Conservation (phyloP, 2,113 vertebrate species). For the Thunnus thynnus region DNA sequence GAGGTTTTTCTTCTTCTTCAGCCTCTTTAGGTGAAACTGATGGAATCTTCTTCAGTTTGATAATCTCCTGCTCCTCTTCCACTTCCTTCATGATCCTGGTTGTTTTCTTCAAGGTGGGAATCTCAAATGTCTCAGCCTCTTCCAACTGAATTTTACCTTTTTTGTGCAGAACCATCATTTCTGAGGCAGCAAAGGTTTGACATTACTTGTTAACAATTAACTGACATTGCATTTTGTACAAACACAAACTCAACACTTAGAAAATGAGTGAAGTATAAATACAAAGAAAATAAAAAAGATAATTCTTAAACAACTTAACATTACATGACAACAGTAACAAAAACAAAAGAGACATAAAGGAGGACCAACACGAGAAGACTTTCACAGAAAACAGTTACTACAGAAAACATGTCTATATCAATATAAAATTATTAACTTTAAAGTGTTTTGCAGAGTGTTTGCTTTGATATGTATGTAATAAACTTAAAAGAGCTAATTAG, state of each 20-base stretch:
- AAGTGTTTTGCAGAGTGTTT: background rate
- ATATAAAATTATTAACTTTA: background rate
- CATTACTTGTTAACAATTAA: slow-evolving; percentile 69
- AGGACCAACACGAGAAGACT: background rate
- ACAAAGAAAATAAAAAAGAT: background rate
- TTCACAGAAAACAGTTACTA: too few species aligned
- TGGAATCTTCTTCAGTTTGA: slow-evolving; percentile 82
- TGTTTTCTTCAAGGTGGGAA: slow-evolving; percentile 83
- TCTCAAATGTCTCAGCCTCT: slow-evolving; percentile 83
- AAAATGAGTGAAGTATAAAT: background rate
- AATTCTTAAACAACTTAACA: background rate
- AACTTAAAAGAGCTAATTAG: background rate
- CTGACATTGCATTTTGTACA: slow-evolving; percentile 23
- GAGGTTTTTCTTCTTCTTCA: slow-evolving; percentile 69
- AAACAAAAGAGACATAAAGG: slow-evolving; percentile 5
- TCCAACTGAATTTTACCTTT: slow-evolving; percentile 83
- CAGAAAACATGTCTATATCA: background rate
- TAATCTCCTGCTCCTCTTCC: slow-evolving; percentile 77
- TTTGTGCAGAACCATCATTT: slow-evolving; percentile 72
- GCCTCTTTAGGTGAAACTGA: slow-evolving; percentile 75
- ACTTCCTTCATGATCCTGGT: slow-evolving; percentile 71
- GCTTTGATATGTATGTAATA: background rate
- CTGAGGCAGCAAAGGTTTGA: slow-evolving; percentile 86
- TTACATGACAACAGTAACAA: background rate
- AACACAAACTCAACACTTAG: background rate